Evolutionary conservation across 2,888 invertebrate species (phyloP).

Genomic region (Drosophila paranaensis): DNA sequence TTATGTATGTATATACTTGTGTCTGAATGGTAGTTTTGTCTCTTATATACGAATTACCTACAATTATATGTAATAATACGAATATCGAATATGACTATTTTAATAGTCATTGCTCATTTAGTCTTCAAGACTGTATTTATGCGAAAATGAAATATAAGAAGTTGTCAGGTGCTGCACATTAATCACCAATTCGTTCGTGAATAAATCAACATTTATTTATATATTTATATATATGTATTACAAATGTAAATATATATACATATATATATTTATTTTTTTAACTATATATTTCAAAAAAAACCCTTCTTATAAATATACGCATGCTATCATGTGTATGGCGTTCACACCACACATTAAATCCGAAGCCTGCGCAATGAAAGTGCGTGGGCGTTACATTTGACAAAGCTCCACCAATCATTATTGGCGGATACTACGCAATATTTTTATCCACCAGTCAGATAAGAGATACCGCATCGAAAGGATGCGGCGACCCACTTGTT

Average conservation of each 20-base stretch:
- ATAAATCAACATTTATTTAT: too few species aligned
- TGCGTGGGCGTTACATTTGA: conserved; percentile 30
- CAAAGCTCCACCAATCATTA: conserved; percentile 43
- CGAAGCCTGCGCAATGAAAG: conserved; percentile 62
- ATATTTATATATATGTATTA: neutral
- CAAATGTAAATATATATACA: neutral
- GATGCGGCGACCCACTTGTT: conserved; percentile 70
- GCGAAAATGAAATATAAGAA: too few species aligned
- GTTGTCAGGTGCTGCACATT: too few species aligned
- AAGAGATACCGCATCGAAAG: conserved; percentile 27
- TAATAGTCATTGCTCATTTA: too few species aligned
- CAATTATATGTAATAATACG: neutral
- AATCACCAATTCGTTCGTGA: too few species aligned
- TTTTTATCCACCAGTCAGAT: conserved; percentile 67
- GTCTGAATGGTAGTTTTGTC: neutral
- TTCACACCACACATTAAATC: conserved; percentile 12
- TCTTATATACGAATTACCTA: too few species aligned
- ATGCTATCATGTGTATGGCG: conserved; percentile 5
- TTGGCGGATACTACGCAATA: conserved; percentile 68
- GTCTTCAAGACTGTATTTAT: too few species aligned
- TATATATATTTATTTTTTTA: neutral
- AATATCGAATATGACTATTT: too few species aligned
- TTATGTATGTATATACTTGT: neutral
- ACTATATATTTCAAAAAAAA: neutral
- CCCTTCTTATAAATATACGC: conserved; percentile 16